Percentiles rank a stretch among this genome's conserved stretches.
phyloP scores from a whole-genome alignment of 2,888 invertebrate species.

The Tryphoninae sp. region DNA sequence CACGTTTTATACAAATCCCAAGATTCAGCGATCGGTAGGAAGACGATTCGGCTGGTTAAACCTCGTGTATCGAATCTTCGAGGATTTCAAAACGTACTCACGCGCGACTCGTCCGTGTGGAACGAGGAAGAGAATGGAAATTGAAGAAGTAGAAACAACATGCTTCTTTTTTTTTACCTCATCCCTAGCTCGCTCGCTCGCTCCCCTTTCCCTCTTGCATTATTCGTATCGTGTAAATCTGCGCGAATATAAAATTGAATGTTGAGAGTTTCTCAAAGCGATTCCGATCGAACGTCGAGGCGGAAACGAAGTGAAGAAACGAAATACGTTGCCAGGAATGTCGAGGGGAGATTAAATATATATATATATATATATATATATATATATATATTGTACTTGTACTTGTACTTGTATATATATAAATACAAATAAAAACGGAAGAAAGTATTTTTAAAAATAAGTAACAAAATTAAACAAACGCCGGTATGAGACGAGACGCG shows the following conservation, averaged over 20 bases:
- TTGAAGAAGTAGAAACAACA: constrained; percentile 16
- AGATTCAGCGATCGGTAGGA: constrained; percentile 45
- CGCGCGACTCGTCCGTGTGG: not conserved
- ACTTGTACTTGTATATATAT: not conserved
- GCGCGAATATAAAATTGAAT: constrained; percentile 9
- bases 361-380: not conserved
- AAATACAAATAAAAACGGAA: not conserved
- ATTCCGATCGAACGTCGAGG: constrained; percentile 8
- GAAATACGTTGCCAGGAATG: not conserved
- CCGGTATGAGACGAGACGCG: constrained; percentile 20
- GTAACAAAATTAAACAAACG: not conserved
- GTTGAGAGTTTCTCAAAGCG: not conserved
- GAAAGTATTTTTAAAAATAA: not conserved
- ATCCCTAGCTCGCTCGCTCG: not conserved
- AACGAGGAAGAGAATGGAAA: constrained; percentile 21
- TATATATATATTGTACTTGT: too few relatives aligned
- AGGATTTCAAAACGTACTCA: constrained; percentile 7
- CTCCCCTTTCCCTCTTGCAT: not conserved
- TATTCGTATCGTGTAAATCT: not conserved
- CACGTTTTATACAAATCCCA: not conserved
- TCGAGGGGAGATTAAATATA: too few relatives aligned
- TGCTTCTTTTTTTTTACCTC: constrained; percentile 6
- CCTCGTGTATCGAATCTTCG: constrained; percentile 24
- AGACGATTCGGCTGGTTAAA: constrained; percentile 58
- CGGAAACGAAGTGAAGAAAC: not conserved